Evolutionary conservation across 2,113 vertebrate genomes (phyloP).

Genomic region (Odocoileus virginianus): DNA sequence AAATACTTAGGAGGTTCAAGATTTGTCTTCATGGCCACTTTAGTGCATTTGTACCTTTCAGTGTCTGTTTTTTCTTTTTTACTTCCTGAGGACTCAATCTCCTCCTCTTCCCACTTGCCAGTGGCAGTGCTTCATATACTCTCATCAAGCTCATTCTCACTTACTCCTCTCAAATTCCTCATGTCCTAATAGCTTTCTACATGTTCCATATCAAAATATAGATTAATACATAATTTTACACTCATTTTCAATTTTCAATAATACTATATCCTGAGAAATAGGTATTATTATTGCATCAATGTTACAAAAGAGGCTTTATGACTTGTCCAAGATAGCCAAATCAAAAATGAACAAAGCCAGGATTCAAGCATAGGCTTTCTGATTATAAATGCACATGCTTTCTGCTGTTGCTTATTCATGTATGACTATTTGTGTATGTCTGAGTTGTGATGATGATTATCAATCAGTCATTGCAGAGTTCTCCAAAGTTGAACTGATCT

Average conservation of each 20-base stretch:
- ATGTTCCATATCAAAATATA: neutral
- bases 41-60: neutral
- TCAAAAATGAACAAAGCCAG: neutral
- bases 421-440: neutral
- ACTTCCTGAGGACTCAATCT: neutral
- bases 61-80: neutral
- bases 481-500: neutral
- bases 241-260: neutral
- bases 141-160: neutral
- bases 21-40: neutral
- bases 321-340: neutral
- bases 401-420: neutral
- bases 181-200: neutral
- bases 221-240: neutral
- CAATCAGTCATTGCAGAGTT: neutral
- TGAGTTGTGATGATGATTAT: neutral
- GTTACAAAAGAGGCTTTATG: neutral
- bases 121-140: neutral
- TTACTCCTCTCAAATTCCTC: neutral
- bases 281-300: neutral
- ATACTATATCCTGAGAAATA: neutral
- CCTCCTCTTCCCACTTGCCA: neutral
- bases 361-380: neutral
- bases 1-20: neutral
- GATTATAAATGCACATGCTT: neutral